Conservation (phyloP, 2,797 vertebrate species). For the Clarias laeviceps region DNA sequence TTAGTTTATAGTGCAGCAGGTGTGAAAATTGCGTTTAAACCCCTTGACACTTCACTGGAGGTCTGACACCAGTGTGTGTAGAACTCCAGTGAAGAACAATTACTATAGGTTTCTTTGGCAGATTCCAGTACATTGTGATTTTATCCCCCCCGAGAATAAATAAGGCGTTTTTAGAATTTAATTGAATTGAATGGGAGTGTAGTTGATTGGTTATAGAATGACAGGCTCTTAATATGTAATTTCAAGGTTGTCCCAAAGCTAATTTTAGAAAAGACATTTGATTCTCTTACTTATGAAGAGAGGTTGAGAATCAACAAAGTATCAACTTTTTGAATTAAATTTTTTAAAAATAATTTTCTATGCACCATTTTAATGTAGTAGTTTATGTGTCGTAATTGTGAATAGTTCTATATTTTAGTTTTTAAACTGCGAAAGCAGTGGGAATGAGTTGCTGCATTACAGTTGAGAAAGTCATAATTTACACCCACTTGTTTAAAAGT, state of each 20-base stretch:
- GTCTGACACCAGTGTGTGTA: too few species aligned
- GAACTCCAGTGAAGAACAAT: background rate
- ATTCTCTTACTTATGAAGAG: background rate
- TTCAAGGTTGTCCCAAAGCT: background rate
- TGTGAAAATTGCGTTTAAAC: background rate
- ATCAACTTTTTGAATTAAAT: too few species aligned
- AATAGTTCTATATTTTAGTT: background rate
- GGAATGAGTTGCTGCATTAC: background rate
- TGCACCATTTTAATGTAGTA: background rate
- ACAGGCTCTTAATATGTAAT: background rate
- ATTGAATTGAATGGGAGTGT: background rate
- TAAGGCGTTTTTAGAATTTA: too few species aligned
- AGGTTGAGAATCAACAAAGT: background rate
- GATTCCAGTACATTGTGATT: background rate
- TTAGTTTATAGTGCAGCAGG: background rate
- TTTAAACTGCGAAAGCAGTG: background rate
- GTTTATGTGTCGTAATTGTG: background rate
- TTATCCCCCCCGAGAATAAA: too few species aligned
- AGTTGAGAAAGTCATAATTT: background rate
- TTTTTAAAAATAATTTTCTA: too few species aligned
- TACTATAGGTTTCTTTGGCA: background rate
- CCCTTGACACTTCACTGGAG: background rate
- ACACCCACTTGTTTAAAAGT: background rate
- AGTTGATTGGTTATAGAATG: background rate
- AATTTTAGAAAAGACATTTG: background rate